A percentile compares a stretch with the other conserved stretches of the same genome.
phyloP scores from a whole-genome alignment of 2,888 invertebrate genomes.

The Thecophora atra region DNA sequence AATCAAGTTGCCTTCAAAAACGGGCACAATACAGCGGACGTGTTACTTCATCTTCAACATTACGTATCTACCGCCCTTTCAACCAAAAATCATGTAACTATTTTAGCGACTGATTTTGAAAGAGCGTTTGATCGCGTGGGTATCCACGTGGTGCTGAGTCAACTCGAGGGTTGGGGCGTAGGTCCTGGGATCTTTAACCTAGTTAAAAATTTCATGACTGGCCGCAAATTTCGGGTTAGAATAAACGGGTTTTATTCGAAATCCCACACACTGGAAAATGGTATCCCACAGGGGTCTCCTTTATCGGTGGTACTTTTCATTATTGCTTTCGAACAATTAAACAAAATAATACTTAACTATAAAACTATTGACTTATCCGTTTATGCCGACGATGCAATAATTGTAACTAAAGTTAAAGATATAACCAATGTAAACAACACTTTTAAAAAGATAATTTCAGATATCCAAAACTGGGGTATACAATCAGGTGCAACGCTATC shows the following conservation, averaged over 20 bases:
- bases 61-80: too few relatives aligned
- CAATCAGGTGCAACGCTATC: not conserved
- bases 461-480: not conserved
- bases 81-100: too few relatives aligned
- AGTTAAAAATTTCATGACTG: not conserved
- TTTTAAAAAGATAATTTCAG: slow-evolving; percentile 4
- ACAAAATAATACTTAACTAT: slow-evolving; percentile 2
- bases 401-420: not conserved
- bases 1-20: too few relatives aligned
- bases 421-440: not conserved
- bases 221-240: slow-evolving; percentile 1
- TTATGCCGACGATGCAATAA: slow-evolving; percentile 1
- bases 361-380: not conserved
- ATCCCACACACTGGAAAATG: not conserved
- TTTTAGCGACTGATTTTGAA: too few relatives aligned
- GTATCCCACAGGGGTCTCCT: not conserved
- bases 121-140: too few relatives aligned
- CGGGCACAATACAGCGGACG: too few relatives aligned
- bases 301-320: not conserved
- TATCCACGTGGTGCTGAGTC: not conserved
- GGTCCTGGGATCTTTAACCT: not conserved
- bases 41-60: too few relatives aligned
- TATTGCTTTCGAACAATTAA: not conserved
- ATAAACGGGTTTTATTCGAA: not conserved
- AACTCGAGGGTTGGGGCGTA: slow-evolving; percentile 2